A percentile compares a stretch with the other conserved stretches of the same genome.
These are phyloP conservation scores for Leptinotarsa peninsularis DNA, from an alignment of 2,888 invertebrate genomes.

Conservation along the genomic window DNA sequence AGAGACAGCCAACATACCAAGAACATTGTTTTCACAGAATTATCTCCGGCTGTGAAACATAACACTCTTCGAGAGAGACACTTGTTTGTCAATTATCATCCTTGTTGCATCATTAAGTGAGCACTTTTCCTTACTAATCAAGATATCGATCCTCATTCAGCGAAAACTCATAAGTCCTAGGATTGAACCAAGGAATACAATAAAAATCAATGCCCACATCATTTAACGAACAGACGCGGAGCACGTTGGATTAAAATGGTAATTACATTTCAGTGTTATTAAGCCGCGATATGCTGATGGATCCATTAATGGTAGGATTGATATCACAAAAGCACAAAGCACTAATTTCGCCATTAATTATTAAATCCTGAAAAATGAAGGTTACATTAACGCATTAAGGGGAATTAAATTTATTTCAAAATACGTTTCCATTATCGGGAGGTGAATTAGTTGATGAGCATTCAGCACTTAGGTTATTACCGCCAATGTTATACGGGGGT, in stretches of 20 bases:
- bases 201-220: background rate
- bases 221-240: background rate
- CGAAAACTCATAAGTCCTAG: too few relatives aligned
- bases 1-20: too few relatives aligned
- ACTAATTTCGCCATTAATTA: conserved; percentile 39
- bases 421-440: conserved; percentile 31
- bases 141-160: too few relatives aligned
- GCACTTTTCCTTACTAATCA: too few relatives aligned
- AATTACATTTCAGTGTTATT: conserved; percentile 25
- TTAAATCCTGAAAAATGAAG: conserved; percentile 38
- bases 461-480: conserved; percentile 15
- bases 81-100: too few relatives aligned
- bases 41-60: too few relatives aligned
- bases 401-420: conserved; percentile 39
- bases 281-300: conserved; percentile 37
- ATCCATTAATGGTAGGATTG: conserved; percentile 39
- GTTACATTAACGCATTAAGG: conserved; percentile 41
- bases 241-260: conserved; percentile 9
- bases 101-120: too few relatives aligned
- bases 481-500: conserved; percentile 9
- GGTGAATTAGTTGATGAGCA: conserved; percentile 31
- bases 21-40: too few relatives aligned
- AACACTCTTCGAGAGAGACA: too few relatives aligned
- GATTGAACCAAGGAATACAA: too few relatives aligned
- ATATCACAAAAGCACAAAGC: conserved; percentile 42